Conservation (phyloP, 1,140 invertebrate species). For the Drosophila pseudoananassae region DNA sequence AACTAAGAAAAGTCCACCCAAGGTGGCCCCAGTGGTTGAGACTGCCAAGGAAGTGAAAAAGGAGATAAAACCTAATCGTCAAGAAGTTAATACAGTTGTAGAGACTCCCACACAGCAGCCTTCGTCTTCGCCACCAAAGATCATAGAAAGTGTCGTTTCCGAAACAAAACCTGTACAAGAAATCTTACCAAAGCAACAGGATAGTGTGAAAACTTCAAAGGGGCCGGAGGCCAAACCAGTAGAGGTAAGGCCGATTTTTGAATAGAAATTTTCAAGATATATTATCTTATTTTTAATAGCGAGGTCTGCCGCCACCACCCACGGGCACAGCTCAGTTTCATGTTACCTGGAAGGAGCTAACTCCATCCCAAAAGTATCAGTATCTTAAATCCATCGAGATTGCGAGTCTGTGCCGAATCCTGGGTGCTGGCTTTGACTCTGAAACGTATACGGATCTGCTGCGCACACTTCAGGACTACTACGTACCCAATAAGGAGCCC, state of each 20-base stretch:
- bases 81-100: neutral
- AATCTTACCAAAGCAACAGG: neutral
- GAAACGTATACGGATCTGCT: constrained; percentile 69
- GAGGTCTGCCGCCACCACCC: constrained; percentile 55
- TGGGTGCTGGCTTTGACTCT: constrained; percentile 77
- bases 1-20: neutral
- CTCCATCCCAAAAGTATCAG: constrained; percentile 67
- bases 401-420: constrained; percentile 61
- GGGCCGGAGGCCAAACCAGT: neutral
- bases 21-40: constrained; percentile 4
- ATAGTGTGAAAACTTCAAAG: neutral
- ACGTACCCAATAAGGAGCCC: constrained; percentile 70
- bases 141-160: neutral
- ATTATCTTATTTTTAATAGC: constrained; percentile 30
- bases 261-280: neutral
- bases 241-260: constrained; percentile 10
- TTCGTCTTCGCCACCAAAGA: constrained; percentile 4
- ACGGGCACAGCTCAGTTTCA: constrained; percentile 77
- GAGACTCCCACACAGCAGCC: neutral
- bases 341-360: constrained; percentile 76
- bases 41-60: constrained; percentile 5
- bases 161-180: neutral
- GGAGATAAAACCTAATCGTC: neutral
- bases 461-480: constrained; percentile 64
- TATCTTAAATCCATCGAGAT: constrained; percentile 74